Evolutionary conservation across 2,888 invertebrate genomes (phyloP), one percentile per base, ranked within the genome.

Genomic region (Chalcosyrphus nemorum): DNA sequence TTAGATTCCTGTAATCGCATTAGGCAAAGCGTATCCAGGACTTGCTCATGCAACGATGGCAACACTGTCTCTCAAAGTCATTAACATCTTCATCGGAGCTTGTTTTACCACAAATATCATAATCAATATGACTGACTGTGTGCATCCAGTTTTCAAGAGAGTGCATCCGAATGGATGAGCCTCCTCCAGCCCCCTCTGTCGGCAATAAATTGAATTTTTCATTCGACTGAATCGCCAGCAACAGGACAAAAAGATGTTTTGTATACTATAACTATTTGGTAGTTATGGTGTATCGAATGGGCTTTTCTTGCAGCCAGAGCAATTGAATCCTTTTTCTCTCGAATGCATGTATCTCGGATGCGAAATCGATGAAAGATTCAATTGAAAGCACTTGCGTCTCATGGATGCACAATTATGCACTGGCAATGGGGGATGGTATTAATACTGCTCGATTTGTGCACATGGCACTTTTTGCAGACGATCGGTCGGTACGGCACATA

Each of bases 121-220:
- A n/a, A 72, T 59, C 32, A 32, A 27, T 15, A 54, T 17, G 45
- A 29, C 29, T 61, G 54, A 75, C 68, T 54, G 56, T 35, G 43
- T 43, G 63, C 76, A 65, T 77, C 43, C 68, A 70, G 50, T 63
- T 70, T 76, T 35, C 45, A 59, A 77, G 47, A 71, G 50, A 45
- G 1, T 21, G 35, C 29, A 68, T 47, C 32, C n/a, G 56, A 27
- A 29, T 59, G 43, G 35, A 27, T 29, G 13, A 5, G 27, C 35
- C n/a, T n/a, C n/a, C n/a, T n/a, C n/a, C n/a, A n/a, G 21, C 27
- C 75, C 70, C 75, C 57, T 70, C 80, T 75, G 65, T 32, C 21
- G 56, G 74, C 74, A 84, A 82, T 82, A 82, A 80, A 84, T 84
- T 84, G 80, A 80, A 75, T 84, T 84, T 84, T 84, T 80, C 84